These are phyloP conservation scores for Thunnus albacares DNA, from an alignment of 2,797 vertebrate species.

Conservation along the genomic window DNA sequence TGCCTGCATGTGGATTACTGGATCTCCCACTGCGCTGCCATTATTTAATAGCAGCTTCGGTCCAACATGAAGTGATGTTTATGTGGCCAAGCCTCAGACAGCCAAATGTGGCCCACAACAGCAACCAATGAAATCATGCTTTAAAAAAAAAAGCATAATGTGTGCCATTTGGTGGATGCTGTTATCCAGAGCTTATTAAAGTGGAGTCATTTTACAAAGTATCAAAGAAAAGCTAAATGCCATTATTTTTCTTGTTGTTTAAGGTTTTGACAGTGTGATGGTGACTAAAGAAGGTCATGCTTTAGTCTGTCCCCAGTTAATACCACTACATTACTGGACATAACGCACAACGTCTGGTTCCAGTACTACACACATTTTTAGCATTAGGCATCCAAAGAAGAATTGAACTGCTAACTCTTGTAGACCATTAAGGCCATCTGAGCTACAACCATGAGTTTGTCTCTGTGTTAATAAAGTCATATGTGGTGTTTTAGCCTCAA, in stretches of 20 bases:
- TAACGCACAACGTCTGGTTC: conserved; percentile 39
- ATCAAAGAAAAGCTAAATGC: conserved; percentile 5
- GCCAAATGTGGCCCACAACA: conserved; percentile 17
- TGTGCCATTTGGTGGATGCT: conserved; percentile 4
- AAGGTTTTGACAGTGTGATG: neutral
- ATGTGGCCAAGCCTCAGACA: conserved; percentile 26
- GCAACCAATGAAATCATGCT: conserved; percentile 29
- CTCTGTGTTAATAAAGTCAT: neutral
- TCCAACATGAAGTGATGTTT: conserved; percentile 30
- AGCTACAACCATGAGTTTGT: neutral
- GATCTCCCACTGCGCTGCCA: conserved; percentile 42
- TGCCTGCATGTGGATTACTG: conserved; percentile 54
- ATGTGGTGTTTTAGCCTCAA: neutral
- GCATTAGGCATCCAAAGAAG: conserved; percentile 21
- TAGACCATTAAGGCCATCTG: conserved; percentile 14
- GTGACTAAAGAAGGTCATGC: neutral
- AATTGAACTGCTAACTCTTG: neutral
- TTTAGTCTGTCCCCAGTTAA: neutral
- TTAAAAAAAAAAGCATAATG: conserved; percentile 19
- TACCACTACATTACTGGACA: conserved; percentile 9
- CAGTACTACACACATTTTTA: conserved; percentile 23
- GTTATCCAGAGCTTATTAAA: neutral
- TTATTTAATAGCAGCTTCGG: conserved; percentile 53
- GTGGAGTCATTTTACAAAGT: conserved; percentile 8
- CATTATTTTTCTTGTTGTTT: neutral